Evolutionary conservation across 1,140 invertebrate genomes (phyloP).

Genomic region (Eupeodes corollae): DNA sequence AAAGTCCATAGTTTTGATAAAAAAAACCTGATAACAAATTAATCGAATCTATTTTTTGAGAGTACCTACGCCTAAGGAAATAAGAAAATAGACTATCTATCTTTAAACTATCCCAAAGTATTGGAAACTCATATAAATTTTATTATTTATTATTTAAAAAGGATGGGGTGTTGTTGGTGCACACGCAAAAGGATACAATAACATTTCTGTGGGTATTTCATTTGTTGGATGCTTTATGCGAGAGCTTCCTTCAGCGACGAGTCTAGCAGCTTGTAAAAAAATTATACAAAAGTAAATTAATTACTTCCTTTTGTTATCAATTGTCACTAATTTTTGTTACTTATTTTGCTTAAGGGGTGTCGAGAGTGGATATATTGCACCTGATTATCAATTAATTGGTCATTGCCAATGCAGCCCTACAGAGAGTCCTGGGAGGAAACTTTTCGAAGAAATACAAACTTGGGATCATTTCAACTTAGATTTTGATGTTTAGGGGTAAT

Average conservation of each 20-base stretch:
- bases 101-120: too few species aligned
- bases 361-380: constrained; percentile 34
- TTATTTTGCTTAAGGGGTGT: constrained; percentile 30
- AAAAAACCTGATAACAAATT: not conserved
- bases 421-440: constrained; percentile 28
- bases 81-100: too few species aligned
- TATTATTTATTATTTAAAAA: constrained; percentile 21
- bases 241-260: constrained; percentile 26
- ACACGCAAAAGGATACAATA: constrained; percentile 54
- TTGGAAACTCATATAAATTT: too few species aligned
- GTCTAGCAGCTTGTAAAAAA: constrained; percentile 29
- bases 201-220: constrained; percentile 47
- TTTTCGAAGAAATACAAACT: constrained; percentile 33
- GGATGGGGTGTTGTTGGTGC: constrained; percentile 54
- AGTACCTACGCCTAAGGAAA: too few species aligned
- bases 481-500: too few species aligned
- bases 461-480: constrained; percentile 22
- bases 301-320: not conserved
- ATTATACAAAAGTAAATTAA: constrained; percentile 22
- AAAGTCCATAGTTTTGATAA: not conserved
- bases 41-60: not conserved
- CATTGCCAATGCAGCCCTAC: constrained; percentile 40
- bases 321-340: not conserved
- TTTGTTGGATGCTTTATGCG: constrained; percentile 51
- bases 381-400: constrained; percentile 40